Evolutionary conservation across 2,797 vertebrate genomes (phyloP).

Genomic region (Ciconia nigra): DNA sequence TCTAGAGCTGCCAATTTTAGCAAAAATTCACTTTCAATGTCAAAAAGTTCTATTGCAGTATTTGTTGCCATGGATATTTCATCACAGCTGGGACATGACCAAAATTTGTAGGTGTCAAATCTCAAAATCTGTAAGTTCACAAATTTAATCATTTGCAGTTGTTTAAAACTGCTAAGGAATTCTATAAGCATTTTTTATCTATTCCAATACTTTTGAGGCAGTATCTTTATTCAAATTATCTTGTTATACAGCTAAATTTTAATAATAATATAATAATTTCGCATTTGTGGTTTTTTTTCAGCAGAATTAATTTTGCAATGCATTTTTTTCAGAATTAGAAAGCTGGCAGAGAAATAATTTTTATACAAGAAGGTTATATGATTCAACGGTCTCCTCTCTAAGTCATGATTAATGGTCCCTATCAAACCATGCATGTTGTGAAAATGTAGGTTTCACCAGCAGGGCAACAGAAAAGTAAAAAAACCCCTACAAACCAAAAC

Average conservation of each 20-base stretch:
- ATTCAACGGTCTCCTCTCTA: background rate
- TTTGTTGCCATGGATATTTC: background rate
- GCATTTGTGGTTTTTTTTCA: background rate
- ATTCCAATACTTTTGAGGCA: background rate
- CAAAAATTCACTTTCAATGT: background rate
- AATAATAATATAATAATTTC: background rate
- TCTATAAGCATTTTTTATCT: background rate
- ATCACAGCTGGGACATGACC: background rate
- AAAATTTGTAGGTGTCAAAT: background rate
- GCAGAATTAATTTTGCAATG: background rate
- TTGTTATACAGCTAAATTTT: background rate
- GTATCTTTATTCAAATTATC: background rate
- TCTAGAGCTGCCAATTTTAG: background rate
- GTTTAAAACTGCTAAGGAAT: background rate
- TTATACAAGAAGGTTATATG: background rate
- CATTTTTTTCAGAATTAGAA: background rate
- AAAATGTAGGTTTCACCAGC: background rate
- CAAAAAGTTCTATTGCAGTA: background rate
- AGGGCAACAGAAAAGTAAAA: background rate
- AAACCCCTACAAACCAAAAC: fast-evolving
- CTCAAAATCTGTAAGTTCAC: background rate
- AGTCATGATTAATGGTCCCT: background rate
- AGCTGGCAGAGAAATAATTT: background rate
- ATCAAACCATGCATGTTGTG: background rate
- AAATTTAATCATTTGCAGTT: background rate